A percentile compares a stretch with the other conserved stretches of the same genome.
phyloP scores from a whole-genome alignment of 2,797 vertebrate genomes.

The Coreius guichenoti region DNA sequence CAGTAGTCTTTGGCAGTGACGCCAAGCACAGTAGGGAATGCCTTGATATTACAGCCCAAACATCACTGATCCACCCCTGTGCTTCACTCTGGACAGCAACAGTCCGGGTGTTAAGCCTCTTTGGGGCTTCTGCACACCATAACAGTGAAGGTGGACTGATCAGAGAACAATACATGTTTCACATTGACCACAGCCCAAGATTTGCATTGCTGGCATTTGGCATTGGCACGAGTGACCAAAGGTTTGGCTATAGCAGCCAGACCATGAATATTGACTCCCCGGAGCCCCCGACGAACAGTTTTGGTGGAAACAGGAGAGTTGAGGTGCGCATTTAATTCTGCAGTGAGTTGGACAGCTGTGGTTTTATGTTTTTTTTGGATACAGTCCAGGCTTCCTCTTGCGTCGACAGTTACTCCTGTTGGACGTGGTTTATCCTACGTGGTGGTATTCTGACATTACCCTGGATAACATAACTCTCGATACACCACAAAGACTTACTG shows the following conservation, averaged over 20 bases:
- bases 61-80: background rate
- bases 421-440: background rate
- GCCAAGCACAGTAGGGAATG: too few relatives aligned
- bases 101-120: background rate
- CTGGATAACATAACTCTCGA: background rate
- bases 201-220: background rate
- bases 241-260: background rate
- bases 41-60: background rate
- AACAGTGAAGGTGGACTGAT: background rate
- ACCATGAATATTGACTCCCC: background rate
- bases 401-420: background rate
- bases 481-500: background rate
- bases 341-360: background rate
- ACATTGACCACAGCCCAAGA: background rate
- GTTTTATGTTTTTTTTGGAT: background rate
- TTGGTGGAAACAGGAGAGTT: background rate
- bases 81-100: background rate
- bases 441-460: background rate
- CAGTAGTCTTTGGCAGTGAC: too few relatives aligned
- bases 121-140: background rate
- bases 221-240: background rate
- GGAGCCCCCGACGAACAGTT: too few relatives aligned
- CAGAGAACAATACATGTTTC: background rate
- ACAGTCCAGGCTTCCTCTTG: background rate
- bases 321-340: background rate